Conservation (phyloP, 2,888 invertebrate genomes). For the Perdita meconis region DNA sequence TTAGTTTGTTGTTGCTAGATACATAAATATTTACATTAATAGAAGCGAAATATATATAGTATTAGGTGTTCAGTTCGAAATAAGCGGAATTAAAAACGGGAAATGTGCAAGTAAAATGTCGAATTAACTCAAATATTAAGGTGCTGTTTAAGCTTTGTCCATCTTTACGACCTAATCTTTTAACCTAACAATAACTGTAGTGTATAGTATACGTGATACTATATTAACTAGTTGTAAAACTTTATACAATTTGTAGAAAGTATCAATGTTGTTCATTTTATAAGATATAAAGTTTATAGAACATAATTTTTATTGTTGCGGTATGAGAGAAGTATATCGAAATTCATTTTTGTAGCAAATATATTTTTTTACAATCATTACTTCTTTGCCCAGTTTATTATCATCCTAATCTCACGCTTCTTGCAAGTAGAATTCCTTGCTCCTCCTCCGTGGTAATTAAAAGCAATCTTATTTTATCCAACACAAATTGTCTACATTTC, state of each 20-base stretch:
- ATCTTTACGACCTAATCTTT: too few species aligned
- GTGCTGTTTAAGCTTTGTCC: too few species aligned
- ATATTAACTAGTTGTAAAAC: neutral
- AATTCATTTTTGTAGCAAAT: constrained; percentile 15
- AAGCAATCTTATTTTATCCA: constrained; percentile 33
- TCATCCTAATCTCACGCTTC: neutral
- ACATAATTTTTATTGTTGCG: neutral
- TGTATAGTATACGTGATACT: neutral
- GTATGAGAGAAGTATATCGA: constrained; percentile 17
- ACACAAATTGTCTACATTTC: constrained; percentile 46
- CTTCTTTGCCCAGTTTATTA: neutral
- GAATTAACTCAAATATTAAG: too few species aligned
- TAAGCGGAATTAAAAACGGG: neutral
- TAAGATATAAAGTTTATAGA: neutral
- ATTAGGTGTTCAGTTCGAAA: constrained; percentile 18
- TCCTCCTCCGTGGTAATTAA: constrained; percentile 7
- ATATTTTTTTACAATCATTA: neutral
- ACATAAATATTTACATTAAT: neutral
- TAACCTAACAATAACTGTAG: too few species aligned
- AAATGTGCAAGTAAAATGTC: too few species aligned
- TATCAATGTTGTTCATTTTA: neutral
- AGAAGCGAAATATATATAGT: constrained; percentile 12
- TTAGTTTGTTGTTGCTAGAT: neutral
- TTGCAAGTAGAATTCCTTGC: neutral
- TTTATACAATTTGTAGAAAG: constrained; percentile 10